Percentiles rank a stretch among this genome's conserved stretches.
Conservation (phyloP, 2,888 invertebrate genomes). For the Patella pellucida region DNA sequence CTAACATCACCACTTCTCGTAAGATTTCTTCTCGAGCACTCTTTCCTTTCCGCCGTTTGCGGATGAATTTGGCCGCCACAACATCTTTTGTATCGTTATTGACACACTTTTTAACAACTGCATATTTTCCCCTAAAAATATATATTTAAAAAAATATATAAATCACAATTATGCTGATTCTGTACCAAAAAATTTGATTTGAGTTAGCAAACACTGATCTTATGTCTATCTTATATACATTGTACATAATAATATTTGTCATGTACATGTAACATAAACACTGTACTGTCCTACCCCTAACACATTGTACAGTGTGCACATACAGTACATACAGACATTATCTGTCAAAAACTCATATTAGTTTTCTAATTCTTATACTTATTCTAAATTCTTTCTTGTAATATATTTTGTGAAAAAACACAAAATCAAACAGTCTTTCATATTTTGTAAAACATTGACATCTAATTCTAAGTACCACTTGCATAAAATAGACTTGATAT, state of each 20-base stretch:
- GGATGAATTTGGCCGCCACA: constrained; percentile 94
- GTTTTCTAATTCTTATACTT: too few species aligned
- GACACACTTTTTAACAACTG: constrained; percentile 91
- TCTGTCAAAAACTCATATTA: too few species aligned
- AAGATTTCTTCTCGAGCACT: constrained; percentile 90
- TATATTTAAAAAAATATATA: neutral
- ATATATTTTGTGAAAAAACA: too few species aligned
- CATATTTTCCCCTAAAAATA: constrained; percentile 93
- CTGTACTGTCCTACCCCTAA: neutral
- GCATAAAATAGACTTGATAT: too few species aligned
- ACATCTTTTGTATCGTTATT: constrained; percentile 88
- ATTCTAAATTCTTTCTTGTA: too few species aligned
- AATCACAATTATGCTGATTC: neutral
- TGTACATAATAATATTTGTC: too few species aligned
- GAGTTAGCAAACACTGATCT: neutral
- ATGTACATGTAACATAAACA: neutral
- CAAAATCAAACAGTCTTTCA: too few species aligned
- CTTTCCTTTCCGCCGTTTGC: constrained; percentile 82
- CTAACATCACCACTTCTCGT: constrained; percentile 93
- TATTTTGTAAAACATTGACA: too few species aligned
- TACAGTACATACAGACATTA: too few species aligned
- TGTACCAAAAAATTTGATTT: neutral
- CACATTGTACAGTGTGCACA: too few species aligned
- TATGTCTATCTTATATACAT: neutral
- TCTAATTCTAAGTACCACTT: too few species aligned